phyloP scores from a whole-genome alignment of 2,797 vertebrate genomes.

The Crossoptilon crossoptilon region DNA sequence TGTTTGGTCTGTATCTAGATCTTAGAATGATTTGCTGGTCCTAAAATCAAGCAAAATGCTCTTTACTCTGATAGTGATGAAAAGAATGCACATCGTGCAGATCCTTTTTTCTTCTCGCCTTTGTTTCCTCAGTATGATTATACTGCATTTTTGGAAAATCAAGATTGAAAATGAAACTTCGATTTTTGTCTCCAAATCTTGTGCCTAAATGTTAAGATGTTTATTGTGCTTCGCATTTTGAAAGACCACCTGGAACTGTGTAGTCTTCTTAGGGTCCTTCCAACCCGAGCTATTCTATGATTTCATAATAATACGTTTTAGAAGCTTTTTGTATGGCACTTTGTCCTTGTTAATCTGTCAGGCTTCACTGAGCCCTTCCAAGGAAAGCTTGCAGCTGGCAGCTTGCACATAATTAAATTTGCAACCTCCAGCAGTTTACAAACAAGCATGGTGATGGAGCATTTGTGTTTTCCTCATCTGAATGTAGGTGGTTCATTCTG shows the following conservation, averaged over 20 bases:
- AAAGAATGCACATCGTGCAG: not conserved
- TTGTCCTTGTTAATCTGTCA: not conserved
- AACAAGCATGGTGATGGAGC: not conserved
- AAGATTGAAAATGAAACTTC: accelerated
- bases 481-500: not conserved
- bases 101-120: not conserved
- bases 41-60: not conserved
- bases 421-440: not conserved
- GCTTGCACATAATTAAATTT: not conserved
- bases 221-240: not conserved
- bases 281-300: not conserved
- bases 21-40: not conserved
- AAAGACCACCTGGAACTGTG: not conserved
- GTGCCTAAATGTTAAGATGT: not conserved
- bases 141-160: not conserved
- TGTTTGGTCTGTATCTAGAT: not conserved
- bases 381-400: slow-evolving; percentile 20
- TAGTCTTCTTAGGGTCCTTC: not conserved
- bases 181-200: not conserved
- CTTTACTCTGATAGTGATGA: not conserved
- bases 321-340: not conserved
- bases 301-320: not conserved
- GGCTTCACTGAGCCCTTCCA: not conserved
- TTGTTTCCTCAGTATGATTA: not conserved
- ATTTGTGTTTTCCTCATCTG: not conserved